Evolutionary conservation across 1,140 invertebrate genomes (phyloP).

Genomic region (Drosophila serrata): DNA sequence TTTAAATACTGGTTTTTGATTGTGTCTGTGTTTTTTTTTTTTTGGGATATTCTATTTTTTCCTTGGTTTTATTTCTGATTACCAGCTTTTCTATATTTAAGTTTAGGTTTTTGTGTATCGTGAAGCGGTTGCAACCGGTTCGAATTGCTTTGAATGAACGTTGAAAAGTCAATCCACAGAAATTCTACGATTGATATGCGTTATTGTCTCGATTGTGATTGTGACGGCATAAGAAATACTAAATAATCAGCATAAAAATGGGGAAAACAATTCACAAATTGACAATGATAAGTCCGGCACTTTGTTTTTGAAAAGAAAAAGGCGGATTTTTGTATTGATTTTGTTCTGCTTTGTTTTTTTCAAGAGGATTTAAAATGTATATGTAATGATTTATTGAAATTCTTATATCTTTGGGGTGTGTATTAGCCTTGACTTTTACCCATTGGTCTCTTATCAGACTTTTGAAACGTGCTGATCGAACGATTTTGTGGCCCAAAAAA

Average conservation of each 20-base stretch:
- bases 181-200: slow-evolving; percentile 37
- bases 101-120: slow-evolving; percentile 16
- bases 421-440: slow-evolving; percentile 31
- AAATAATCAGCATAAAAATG: slow-evolving; percentile 31
- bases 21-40: neutral
- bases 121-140: slow-evolving; percentile 34
- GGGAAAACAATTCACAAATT: slow-evolving; percentile 12
- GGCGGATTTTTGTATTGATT: neutral
- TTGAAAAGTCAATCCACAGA: slow-evolving; percentile 20
- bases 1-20: slow-evolving; percentile 27
- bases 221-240: slow-evolving; percentile 25
- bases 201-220: slow-evolving; percentile 39
- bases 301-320: slow-evolving; percentile 18
- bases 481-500: slow-evolving; percentile 7
- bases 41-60: slow-evolving; percentile 26
- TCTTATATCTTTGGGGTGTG: neutral
- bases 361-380: neutral
- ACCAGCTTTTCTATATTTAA: slow-evolving; percentile 43
- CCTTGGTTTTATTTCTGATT: slow-evolving; percentile 34
- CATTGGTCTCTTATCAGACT: slow-evolving; percentile 22
- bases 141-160: slow-evolving; percentile 27
- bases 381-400: neutral
- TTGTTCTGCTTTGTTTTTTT: too few relatives aligned
- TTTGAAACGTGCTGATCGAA: slow-evolving; percentile 28
- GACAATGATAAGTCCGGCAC: slow-evolving; percentile 31